Base-by-base conservation (phyloP, 2,888 invertebrate genomes). In the Coronaproctus castanopsis region DNA sequence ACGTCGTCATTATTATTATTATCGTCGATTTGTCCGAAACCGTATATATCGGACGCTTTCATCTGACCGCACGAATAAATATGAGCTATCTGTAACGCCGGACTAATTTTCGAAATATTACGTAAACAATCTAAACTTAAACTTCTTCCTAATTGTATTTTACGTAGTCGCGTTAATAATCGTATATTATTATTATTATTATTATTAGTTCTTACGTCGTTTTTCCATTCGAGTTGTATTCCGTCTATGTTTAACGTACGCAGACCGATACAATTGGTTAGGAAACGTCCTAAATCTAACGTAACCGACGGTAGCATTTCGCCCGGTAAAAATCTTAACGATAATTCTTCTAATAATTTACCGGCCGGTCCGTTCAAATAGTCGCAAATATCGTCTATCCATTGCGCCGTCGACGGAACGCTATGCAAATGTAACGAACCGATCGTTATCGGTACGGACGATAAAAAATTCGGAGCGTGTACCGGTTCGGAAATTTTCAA, bases 401-500 rank as follows among this genome's bases (percentile, higher is more conserved):
- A 73, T 54, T 70, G 66, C 3, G 65, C 65, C 20, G 69, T 67
- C 0, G 70, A 63, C 0, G 73, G 72, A 19, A 73, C 69, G 10
- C 69, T 67, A 55, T 73, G 71, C 2, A 74, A 65, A 51, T 67
- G 71, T 36, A 73, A 66, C 3, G 68, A 69, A 0, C 72, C 70
- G 20, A 74, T 65, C 21, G 66, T 67, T 24, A 59, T 62, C 0
- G 71, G 70, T 57, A 74, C 71, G 1, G 71, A 63, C 49, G 67
- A 63, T 5, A 73, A 64, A 2, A 69, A 69, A 55, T 70, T 68
- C 0, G 73, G 71, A 5, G 71, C 68, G 65, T 72, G 72, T 62
- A 71, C 69, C 0, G 73, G 73, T 60, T 73, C 72, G 0, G 69
- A 68, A 20, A 74, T 71, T 54, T 70, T 70, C 3, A 74, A 66